Base-by-base conservation (phyloP, 2,113 vertebrate species). In the Phalacrocorax aristotelis region DNA sequence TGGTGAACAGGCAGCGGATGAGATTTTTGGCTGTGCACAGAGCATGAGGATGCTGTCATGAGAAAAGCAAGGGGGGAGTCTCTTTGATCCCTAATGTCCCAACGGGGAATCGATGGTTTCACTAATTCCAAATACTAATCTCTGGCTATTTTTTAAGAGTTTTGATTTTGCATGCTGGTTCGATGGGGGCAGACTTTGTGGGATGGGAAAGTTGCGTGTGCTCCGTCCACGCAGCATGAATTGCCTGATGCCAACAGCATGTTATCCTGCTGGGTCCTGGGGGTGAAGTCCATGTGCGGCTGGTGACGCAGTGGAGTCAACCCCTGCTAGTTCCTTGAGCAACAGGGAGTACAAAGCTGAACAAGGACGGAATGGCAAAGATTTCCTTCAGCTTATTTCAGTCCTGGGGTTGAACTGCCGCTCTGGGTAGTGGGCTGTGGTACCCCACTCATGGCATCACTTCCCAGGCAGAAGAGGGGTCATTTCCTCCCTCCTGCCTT, bases 161-260 rank as follows among this genome's bases (percentile, higher is more conserved):
- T 94, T 52, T 75, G 61, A 36, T 76, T 91, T 61, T 60, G 15
- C 74, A 8, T 11, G 16, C 44, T 27, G 69, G 20, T n/a, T 64
- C 93, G 91, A 64, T 44, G 55, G 65, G 17, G 42, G 4, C 9
- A 44, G 95, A 22, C 5, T 72, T 25, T 57, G 36, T 22, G 32
- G 86, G 76, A 15, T 27, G 44, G 40, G 51, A 42, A 81, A 60
- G 8, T 17, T 32, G n/a, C 13, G 2, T 22, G 30, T 32, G 26
- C 34, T 80, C n/a, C 12, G 34, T 1, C 7, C 54, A 13, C 36
- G 30, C 32, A 61, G 4, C 0, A 0, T 3, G 46, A 29, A 8
- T 38, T 58, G 15, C 54, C 55, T 14, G 3, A 48, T 36, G 32
- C 49, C 55, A 46, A 5, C 26, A 32, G 25, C 1, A 0, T 0